A percentile compares a stretch with the other conserved stretches of the same genome.
Evolutionary conservation across 2,113 vertebrate genomes (phyloP).

Genomic region (Dicaeum eximium): DNA sequence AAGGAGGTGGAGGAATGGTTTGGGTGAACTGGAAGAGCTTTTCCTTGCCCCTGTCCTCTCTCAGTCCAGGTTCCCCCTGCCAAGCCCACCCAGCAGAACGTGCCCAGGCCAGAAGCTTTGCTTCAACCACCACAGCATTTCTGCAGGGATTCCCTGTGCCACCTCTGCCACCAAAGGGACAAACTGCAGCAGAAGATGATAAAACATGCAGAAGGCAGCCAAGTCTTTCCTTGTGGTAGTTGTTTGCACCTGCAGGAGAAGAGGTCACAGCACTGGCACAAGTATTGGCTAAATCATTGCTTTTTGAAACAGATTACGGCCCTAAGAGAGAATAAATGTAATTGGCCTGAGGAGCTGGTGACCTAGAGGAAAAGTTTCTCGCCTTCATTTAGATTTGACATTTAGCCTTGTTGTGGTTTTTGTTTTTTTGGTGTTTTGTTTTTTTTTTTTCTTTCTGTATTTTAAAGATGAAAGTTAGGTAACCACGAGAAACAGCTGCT

Average conservation of each 20-base stretch:
- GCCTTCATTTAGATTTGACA: slow-evolving; percentile 10
- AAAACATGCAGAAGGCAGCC: neutral
- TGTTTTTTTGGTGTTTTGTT: neutral
- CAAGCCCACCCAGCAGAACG: fast-evolving
- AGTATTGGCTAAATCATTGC: neutral
- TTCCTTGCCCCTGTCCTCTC: neutral
- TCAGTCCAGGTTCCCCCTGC: neutral
- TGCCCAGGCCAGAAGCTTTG: neutral
- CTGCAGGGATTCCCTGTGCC: neutral
- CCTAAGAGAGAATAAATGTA: neutral
- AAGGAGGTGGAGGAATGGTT: neutral
- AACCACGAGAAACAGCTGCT: slow-evolving; percentile 8
- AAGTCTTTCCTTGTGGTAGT: neutral
- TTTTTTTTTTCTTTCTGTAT: neutral
- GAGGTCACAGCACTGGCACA: neutral
- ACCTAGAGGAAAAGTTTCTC: neutral
- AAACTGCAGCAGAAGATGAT: neutral
- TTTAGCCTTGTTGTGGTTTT: neutral
- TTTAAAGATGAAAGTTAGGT: neutral
- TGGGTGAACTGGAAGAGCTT: neutral
- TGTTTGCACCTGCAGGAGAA: neutral
- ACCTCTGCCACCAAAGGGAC: neutral
- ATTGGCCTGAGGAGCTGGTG: neutral
- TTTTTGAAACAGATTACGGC: neutral
- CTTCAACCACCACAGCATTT: neutral